Base-by-base conservation (phyloP, 1,140 invertebrate genomes). In the Anoplolepis gracilipes region DNA sequence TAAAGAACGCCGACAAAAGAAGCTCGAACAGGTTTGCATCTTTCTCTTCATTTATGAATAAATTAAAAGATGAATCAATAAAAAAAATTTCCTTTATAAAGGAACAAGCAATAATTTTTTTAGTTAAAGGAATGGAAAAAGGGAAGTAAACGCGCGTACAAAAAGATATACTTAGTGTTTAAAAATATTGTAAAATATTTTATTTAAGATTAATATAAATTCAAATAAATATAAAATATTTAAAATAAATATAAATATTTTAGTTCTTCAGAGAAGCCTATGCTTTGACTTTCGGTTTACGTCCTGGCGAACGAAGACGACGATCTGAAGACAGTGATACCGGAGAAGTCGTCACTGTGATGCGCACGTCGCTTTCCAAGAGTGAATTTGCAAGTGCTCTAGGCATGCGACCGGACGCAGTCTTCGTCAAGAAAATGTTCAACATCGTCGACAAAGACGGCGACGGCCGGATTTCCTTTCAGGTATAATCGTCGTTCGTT, bases 401-500 rank as follows among this genome's bases (percentile, higher is more conserved):
- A 5, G 99, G 99, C 25, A 99, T 99, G 98, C 98, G 98, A 94
- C 95, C 97, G 0, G 98, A 99, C 92, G 99, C 98, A 33, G 97
- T 99, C 16, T 99, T 99, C 94, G 99, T 99, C 0, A 98, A 99
- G 88, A 98, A 99, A 95, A 99, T 99, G 99, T 99, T 99, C 93
- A 99, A 99, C 90, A 98, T 99, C 88, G 98, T 99, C 0, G 99
- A 99, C 93, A 99, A 99, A 91, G 98, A 99, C 93, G 96, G 98
- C 62, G 98, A 99, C 94, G 98, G 99, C 0, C 96, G 98, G 90
- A 99, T 99, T 90, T 99, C 98, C 11, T 99, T 99, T 93, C 98
- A 99, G 95, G 96, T 97, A 89, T 22, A 25, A 61, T 61, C 10
- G 11, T 64, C 33, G 3, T 39, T 36, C 5, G n/a, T 53, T 78